Evolutionary conservation across 92 coral and sea anemone genomes (phyloP).

Genomic region (Parazoanthus darwini): DNA sequence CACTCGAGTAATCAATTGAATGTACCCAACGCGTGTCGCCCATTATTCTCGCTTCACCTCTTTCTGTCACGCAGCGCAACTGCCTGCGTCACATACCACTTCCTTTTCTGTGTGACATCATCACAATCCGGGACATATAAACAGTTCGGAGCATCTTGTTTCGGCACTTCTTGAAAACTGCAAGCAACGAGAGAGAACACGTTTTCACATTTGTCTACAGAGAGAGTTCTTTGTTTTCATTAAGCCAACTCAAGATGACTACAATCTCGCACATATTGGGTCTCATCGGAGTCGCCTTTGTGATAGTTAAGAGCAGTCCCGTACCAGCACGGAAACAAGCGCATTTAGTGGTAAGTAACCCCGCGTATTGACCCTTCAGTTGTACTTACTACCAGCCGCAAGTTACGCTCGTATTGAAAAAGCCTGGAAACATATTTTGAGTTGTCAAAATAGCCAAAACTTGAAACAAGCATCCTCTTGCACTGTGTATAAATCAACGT

Average conservation of each 20-base stretch:
- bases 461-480: background rate
- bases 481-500: background rate
- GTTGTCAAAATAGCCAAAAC: background rate
- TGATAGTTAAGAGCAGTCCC: background rate
- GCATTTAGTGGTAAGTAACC: slow-evolving; percentile 19
- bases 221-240: background rate
- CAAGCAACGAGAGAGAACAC: background rate
- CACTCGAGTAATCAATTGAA: background rate
- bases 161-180: background rate
- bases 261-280: background rate
- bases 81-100: background rate
- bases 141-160: background rate
- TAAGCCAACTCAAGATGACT: slow-evolving; percentile 1
- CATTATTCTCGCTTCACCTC: background rate
- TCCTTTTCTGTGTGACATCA: background rate
- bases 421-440: background rate
- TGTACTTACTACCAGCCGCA: background rate
- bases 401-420: background rate
- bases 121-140: background rate
- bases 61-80: slow-evolving; percentile 6
- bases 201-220: background rate
- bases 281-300: slow-evolving; percentile 1
- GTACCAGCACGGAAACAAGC: slow-evolving; percentile 41
- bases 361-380: background rate
- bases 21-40: background rate